Percentiles rank a stretch among this genome's conserved stretches.
Conservation (phyloP, 2,113 vertebrate genomes). For the Ailurus styani region DNA sequence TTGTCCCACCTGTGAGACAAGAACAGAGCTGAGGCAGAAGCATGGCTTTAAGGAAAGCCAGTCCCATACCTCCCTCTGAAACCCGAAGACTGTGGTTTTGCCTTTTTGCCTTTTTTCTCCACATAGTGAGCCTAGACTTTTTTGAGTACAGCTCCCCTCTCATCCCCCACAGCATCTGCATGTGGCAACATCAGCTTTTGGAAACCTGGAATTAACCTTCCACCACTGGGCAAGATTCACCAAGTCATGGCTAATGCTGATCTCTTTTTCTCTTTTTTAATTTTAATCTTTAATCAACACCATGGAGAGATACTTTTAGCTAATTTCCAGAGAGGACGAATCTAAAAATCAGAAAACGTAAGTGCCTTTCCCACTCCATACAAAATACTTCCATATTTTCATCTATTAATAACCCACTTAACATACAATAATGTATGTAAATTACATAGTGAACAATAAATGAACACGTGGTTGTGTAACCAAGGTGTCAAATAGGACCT, state of each 20-base stretch:
- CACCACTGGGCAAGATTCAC: not conserved
- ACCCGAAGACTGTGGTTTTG: not conserved
- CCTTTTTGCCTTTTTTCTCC: not conserved
- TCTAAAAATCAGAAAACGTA: not conserved
- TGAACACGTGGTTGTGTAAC: not conserved
- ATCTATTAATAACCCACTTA: not conserved
- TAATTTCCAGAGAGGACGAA: not conserved
- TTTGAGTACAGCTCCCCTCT: not conserved
- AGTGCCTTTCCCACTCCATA: not conserved
- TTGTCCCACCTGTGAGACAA: too few species aligned
- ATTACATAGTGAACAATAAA: not conserved
- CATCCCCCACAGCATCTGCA: not conserved
- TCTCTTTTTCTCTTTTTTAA: not conserved
- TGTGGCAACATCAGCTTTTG: too few species aligned
- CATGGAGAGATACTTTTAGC: not conserved
- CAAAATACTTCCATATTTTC: not conserved
- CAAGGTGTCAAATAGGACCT: not conserved
- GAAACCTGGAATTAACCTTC: not conserved
- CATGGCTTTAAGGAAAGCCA: not conserved
- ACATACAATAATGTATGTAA: not conserved
- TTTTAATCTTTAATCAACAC: not conserved
- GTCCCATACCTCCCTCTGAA: not conserved
- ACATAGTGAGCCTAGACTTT: not conserved
- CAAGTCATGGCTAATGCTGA: not conserved
- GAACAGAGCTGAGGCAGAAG: not conserved